Percentiles rank a stretch among this genome's conserved stretches.
Conservation (phyloP, 2,797 vertebrate species). For the Lophius americanus region DNA sequence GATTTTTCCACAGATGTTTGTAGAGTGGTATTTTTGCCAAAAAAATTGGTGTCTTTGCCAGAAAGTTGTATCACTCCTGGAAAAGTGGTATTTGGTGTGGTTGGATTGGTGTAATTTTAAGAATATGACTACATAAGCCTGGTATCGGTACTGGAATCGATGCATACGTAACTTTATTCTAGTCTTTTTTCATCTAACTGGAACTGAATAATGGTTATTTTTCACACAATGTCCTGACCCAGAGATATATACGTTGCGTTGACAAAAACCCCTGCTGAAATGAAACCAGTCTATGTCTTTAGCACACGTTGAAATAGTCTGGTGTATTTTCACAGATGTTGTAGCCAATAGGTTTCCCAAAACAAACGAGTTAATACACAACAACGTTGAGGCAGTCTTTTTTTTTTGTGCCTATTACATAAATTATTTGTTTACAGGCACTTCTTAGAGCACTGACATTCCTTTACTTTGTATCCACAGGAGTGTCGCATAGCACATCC, state of each 20-base stretch:
- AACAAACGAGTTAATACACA: background rate
- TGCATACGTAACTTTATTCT: no score
- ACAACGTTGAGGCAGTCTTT: background rate
- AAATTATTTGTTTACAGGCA: background rate
- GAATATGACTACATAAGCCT: no score
- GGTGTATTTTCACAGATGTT: background rate
- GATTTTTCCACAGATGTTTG: no score
- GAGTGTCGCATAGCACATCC: conserved; percentile 98
- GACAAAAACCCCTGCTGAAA: background rate
- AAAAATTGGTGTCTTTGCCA: no score
- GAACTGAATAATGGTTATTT: background rate
- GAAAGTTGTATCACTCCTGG: no score
- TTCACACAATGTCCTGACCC: background rate
- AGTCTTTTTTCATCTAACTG: no score
- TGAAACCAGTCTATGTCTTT: background rate
- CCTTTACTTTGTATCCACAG: conserved; percentile 75
- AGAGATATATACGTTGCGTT: no score
- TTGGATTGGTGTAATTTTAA: no score
- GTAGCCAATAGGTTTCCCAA: background rate
- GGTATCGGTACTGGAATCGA: no score
- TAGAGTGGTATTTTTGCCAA: no score
- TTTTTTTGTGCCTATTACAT: background rate
- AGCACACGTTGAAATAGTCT: background rate
- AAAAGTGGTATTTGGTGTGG: no score
- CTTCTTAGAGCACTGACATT: conserved; percentile 3